Conservation (phyloP, 2,888 invertebrate genomes). For the Acleris literana region DNA sequence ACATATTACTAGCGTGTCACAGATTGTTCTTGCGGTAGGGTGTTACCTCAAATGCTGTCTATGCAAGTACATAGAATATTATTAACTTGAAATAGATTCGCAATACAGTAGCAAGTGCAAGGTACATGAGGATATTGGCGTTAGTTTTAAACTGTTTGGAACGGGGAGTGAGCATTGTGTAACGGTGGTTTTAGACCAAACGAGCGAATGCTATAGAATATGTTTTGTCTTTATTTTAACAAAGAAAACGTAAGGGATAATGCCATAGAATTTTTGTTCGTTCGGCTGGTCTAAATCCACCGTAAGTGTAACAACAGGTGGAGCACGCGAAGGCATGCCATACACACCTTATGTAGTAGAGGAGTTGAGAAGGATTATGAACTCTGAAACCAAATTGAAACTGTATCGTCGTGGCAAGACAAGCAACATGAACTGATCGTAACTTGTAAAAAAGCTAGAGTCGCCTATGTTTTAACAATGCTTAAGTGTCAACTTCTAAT, state of each 20-base stretch:
- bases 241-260: too few relatives aligned
- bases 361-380: neutral
- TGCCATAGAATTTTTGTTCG: too few relatives aligned
- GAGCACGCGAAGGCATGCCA: constrained; percentile 1
- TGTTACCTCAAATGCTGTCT: constrained; percentile 36
- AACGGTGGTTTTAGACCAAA: too few relatives aligned
- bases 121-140: neutral
- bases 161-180: neutral
- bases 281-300: too few relatives aligned
- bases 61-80: neutral
- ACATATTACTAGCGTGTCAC: constrained; percentile 47
- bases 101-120: neutral
- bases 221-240: too few relatives aligned
- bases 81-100: neutral
- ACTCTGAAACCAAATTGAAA: too few relatives aligned
- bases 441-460: neutral
- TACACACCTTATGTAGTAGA: neutral
- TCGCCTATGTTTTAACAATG: constrained; percentile 3
- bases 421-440: too few relatives aligned
- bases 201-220: too few relatives aligned
- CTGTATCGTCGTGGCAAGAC: too few relatives aligned
- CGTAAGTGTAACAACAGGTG: constrained; percentile 22
- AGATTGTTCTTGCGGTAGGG: constrained; percentile 41
- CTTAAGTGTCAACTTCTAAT: constrained; percentile 12
- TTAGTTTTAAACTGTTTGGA: neutral